Base-by-base conservation (phyloP, 2,113 vertebrate species). In the Apteryx mantelli region DNA sequence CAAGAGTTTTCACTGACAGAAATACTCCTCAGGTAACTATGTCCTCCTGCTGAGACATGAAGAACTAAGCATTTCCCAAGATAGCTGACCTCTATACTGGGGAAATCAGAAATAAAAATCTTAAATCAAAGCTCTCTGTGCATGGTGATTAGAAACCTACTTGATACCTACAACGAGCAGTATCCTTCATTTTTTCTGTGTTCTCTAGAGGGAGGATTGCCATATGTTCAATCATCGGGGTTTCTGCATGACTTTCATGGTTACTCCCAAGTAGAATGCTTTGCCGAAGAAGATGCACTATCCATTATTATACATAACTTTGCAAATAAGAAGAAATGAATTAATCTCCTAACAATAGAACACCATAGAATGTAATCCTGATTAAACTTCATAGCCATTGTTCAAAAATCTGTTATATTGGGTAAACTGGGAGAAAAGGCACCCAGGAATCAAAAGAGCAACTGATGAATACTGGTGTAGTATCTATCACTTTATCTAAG, bases 371-470 rank as follows among this genome's bases (percentile, higher is more conserved):
- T 7, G 11, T 50, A 83, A 65, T 71, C 38, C 21, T 60, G 13
- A 19, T 36, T 46, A 82, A 78, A 69, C 3, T 50, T 78, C 38
- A 38, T 5, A 16, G 9, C 4, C 77, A 13, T 53, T 13, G 15
- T 48, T 86, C 5, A 61, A 65, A 78, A 69, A n/a, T 10, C 14
- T 52, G 2, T 32, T 18, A 10, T 1, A 0, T 2, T 38, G 3
- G 9, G 9, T 18, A 75, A 60, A n/a, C 16, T 32, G 70, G 26
- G 13, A 60, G 36, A 85, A 58, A 77, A 61, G 24, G 2, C 22
- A 61, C 2, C 4, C 12, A 76, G 18, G 9, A 18, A 60, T n/a
- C 24, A 44, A 44, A 32, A 61, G 3, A 82, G 25, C 34, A 66
- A 30, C 6, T 46, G 42, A 32, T 10, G 8, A 60, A n/a, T 3